Conservation (phyloP, 2,113 vertebrate genomes). For the Pelodiscus sinensis region DNA sequence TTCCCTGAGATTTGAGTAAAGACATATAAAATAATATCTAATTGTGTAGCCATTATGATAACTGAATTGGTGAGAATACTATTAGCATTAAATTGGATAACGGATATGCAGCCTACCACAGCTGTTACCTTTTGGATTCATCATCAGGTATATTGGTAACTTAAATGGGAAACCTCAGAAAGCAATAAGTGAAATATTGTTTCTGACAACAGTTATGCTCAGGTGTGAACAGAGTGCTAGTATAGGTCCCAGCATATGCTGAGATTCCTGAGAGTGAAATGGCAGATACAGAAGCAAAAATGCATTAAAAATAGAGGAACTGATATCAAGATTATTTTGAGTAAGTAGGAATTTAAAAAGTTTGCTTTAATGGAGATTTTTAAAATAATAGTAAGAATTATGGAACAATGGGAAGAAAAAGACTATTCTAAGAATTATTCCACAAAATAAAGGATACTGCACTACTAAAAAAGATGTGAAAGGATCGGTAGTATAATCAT, state of each 20-base stretch:
- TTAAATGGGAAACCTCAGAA: not conserved
- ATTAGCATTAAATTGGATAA: not conserved
- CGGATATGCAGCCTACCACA: not conserved
- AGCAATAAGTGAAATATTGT: not conserved
- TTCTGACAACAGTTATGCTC: not conserved
- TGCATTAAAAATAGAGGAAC: not conserved
- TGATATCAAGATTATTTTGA: not conserved
- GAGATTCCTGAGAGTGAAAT: not conserved
- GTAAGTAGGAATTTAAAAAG: not conserved
- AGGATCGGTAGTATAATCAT: not conserved
- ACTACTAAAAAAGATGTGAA: not conserved
- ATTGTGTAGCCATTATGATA: not conserved
- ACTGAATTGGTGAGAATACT: not conserved
- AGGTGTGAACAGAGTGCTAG: not conserved
- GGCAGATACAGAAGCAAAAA: not conserved
- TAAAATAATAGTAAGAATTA: not conserved
- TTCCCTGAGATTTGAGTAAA: not conserved
- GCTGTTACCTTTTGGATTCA: not conserved
- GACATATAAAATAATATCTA: not conserved
- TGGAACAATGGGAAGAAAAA: not conserved
- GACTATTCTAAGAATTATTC: not conserved
- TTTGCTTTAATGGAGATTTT: not conserved
- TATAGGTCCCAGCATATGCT: not conserved
- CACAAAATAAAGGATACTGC: not conserved
- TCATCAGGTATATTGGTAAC: not conserved